Evolutionary conservation across 2,888 invertebrate species (phyloP).

Genomic region (Agrochola macilenta): DNA sequence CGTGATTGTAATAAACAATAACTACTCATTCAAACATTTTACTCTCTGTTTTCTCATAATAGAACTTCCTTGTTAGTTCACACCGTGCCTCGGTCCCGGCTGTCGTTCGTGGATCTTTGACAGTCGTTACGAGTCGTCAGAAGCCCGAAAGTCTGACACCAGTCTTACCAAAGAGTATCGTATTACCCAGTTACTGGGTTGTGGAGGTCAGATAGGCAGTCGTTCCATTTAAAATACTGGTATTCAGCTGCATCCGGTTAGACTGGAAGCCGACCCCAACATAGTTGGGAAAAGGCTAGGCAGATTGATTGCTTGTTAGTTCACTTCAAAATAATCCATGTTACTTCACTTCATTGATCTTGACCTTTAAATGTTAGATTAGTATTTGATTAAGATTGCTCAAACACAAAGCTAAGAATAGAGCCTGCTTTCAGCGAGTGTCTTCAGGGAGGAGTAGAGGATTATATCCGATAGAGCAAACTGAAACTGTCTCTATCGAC

Average conservation of each 20-base stretch:
- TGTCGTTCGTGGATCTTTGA: no score
- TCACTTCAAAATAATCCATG: constrained; percentile 24
- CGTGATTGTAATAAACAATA: no score
- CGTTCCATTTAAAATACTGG: no score
- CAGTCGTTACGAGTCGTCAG: no score
- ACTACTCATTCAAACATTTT: neutral
- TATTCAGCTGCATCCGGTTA: no score
- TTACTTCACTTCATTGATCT: constrained; percentile 36
- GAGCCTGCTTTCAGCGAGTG: constrained; percentile 20
- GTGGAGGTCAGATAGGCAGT: no score
- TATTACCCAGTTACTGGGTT: no score
- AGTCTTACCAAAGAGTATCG: no score
- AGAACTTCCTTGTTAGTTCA: constrained; percentile 24
- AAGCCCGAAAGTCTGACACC: no score
- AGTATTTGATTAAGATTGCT: constrained; percentile 45
- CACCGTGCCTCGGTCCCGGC: no score
- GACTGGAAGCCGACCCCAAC: no score
- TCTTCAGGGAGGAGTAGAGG: constrained; percentile 16
- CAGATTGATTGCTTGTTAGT: constrained; percentile 25
- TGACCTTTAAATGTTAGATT: constrained; percentile 54
- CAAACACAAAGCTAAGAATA: constrained; percentile 48
- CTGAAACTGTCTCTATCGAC: constrained; percentile 9
- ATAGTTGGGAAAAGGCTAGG: no score
- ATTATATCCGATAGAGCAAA: constrained; percentile 42
- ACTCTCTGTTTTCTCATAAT: constrained; percentile 18